Percentiles rank a stretch among this genome's conserved stretches.
Evolutionary conservation across 2,797 vertebrate genomes (phyloP).

Genomic region (Dendrocincla tyrannina): DNA sequence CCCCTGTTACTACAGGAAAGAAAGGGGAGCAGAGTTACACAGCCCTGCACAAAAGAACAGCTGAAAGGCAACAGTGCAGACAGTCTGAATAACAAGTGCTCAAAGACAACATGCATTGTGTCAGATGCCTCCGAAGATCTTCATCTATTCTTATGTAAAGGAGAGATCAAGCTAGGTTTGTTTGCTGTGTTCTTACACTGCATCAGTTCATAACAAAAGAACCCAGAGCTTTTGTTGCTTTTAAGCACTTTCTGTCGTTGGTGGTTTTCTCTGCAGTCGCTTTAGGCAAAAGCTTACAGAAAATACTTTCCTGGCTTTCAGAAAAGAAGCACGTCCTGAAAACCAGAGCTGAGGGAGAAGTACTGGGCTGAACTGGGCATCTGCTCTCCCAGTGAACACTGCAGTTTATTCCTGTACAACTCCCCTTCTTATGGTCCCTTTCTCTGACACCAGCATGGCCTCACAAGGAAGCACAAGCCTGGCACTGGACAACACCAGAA

Average conservation of each 20-base stretch:
- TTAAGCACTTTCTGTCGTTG: neutral
- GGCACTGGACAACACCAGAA: neutral
- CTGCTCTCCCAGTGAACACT: neutral
- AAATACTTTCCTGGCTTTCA: neutral
- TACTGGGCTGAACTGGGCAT: neutral
- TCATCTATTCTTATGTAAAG: neutral
- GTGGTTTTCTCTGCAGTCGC: neutral
- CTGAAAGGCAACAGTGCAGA: rapidly evolving
- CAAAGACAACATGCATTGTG: rapidly evolving
- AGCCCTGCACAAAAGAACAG: rapidly evolving
- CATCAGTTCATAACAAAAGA: neutral
- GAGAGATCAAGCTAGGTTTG: neutral
- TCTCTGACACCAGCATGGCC: neutral
- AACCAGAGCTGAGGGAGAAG: neutral
- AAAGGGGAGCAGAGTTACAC: neutral
- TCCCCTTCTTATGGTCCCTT: neutral
- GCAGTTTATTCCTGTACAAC: neutral
- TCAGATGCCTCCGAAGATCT: neutral
- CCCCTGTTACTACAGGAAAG: slow-evolving; percentile 75
- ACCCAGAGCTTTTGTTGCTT: neutral
- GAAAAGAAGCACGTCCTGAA: neutral
- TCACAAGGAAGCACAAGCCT: rapidly evolving
- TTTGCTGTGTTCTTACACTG: neutral
- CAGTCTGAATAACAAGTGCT: rapidly evolving
- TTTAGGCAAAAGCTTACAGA: neutral